Conservation (phyloP, 2,888 invertebrate genomes). For the Epinotia ramella region DNA sequence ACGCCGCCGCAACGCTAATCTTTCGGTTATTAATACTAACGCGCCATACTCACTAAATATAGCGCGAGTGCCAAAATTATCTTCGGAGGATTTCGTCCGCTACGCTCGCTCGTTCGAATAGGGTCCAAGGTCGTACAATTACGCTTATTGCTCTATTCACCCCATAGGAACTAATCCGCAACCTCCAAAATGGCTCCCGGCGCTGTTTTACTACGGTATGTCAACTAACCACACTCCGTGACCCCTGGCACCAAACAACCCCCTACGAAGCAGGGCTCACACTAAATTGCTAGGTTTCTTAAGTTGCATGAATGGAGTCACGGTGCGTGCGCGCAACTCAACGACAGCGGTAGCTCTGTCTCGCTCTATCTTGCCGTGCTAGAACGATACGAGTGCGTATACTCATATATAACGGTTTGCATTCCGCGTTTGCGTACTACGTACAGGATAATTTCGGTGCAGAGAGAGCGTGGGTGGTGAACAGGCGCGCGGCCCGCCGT, state of each 20-base stretch:
- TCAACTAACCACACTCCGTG: background rate
- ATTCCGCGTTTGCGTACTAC: conserved; percentile 41
- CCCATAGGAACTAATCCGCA: background rate
- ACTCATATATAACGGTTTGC: conserved; percentile 27
- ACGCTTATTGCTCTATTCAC: background rate
- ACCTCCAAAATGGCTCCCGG: background rate
- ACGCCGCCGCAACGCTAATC: too few species aligned
- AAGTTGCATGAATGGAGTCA: conserved; percentile 38
- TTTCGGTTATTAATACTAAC: too few species aligned
- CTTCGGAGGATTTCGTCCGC: too few species aligned
- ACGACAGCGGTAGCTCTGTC: background rate
- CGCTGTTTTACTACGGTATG: background rate
- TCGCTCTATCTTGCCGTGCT: background rate
- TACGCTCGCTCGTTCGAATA: too few species aligned
- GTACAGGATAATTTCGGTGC: conserved; percentile 12
- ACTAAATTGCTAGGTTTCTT: background rate
- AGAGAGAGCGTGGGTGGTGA: conserved; percentile 10
- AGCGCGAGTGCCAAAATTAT: too few species aligned
- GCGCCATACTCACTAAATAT: too few species aligned
- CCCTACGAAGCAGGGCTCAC: background rate
- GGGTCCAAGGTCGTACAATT: background rate
- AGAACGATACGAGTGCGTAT: conserved; percentile 8
- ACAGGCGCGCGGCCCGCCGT: too few species aligned
- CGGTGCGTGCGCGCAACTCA: conserved; percentile 4
- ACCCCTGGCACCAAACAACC: background rate